These are phyloP conservation scores for Aurelia coerulea DNA, from an alignment of 30 jellyfish, hydroid and myxozoan species.

Conservation along the genomic window DNA sequence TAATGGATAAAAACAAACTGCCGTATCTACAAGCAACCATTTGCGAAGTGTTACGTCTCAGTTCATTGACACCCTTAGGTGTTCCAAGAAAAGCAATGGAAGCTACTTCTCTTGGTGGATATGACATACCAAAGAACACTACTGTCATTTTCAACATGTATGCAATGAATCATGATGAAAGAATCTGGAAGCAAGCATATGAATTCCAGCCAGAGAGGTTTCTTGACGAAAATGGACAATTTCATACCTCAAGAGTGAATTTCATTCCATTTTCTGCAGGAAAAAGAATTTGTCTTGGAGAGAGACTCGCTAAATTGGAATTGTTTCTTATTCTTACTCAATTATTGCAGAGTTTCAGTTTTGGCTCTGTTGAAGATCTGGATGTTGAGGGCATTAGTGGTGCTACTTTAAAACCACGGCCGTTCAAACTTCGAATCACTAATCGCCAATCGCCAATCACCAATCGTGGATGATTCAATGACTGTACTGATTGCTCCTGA, in stretches of 20 bases:
- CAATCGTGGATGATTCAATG: slow-evolving; percentile 6
- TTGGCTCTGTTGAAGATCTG: slow-evolving; percentile 5
- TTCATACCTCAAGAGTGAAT: background rate
- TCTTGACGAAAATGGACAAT: slow-evolving; percentile 36
- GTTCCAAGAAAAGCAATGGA: slow-evolving; percentile 52
- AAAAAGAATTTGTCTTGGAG: slow-evolving; percentile 57
- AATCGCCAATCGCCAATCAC: slow-evolving; percentile 23
- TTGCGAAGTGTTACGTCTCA: slow-evolving; percentile 41
- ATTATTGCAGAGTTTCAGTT: background rate
- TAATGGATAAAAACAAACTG: slow-evolving; percentile 4
- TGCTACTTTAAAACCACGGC: slow-evolving; percentile 23
- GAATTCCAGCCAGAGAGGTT: slow-evolving; percentile 44
- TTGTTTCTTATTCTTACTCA: slow-evolving; percentile 18
- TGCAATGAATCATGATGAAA: slow-evolving; percentile 48
- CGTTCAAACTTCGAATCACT: slow-evolving; percentile 6
- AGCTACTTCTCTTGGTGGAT: slow-evolving; percentile 35
- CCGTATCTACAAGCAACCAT: slow-evolving; percentile 57
- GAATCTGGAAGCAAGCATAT: slow-evolving; percentile 22
- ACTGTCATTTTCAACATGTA: slow-evolving; percentile 27
- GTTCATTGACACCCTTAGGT: slow-evolving; percentile 56
- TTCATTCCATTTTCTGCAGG: slow-evolving; percentile 60
- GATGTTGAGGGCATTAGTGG: slow-evolving; percentile 32
- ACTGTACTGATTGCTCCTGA: background rate
- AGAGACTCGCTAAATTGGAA: slow-evolving; percentile 47
- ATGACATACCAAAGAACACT: slow-evolving; percentile 44